Percentiles rank a stretch among this genome's conserved stretches.
Conservation (phyloP, 2,113 vertebrate species). For the Myrmecobius fasciatus region DNA sequence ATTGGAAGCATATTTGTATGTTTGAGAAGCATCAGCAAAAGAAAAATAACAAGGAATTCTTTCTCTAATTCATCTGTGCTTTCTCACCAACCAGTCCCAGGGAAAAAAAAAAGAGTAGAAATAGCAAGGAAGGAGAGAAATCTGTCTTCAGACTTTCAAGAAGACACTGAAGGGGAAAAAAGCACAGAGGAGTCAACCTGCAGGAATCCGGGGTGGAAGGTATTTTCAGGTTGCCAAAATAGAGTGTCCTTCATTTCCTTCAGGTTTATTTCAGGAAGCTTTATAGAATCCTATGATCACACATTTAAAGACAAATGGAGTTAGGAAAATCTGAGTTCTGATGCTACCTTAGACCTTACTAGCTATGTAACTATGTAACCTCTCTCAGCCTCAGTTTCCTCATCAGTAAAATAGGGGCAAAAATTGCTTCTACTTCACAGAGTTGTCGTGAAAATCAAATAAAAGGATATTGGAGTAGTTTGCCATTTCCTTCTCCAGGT, state of each 20-base stretch:
- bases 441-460: neutral
- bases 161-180: constrained; percentile 21
- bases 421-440: neutral
- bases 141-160: constrained; percentile 30
- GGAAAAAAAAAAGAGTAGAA: neutral
- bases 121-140: neutral
- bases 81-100: neutral
- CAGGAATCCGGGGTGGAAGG: neutral
- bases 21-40: neutral
- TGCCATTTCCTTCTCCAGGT: neutral
- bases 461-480: neutral
- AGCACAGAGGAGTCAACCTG: neutral
- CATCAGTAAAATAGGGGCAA: neutral
- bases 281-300: neutral
- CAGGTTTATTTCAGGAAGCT: constrained; percentile 40
- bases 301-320: neutral
- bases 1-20: neutral
- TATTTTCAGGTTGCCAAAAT: neutral
- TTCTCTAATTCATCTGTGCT: neutral
- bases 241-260: constrained; percentile 16
- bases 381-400: neutral
- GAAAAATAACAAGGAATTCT: neutral
- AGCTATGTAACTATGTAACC: neutral
- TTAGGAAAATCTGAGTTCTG: neutral
- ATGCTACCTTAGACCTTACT: neutral